Percentiles rank a stretch among this genome's conserved stretches.
These are phyloP conservation scores for Troilus luridus DNA, from an alignment of 2,888 invertebrate species.

Conservation along the genomic window DNA sequence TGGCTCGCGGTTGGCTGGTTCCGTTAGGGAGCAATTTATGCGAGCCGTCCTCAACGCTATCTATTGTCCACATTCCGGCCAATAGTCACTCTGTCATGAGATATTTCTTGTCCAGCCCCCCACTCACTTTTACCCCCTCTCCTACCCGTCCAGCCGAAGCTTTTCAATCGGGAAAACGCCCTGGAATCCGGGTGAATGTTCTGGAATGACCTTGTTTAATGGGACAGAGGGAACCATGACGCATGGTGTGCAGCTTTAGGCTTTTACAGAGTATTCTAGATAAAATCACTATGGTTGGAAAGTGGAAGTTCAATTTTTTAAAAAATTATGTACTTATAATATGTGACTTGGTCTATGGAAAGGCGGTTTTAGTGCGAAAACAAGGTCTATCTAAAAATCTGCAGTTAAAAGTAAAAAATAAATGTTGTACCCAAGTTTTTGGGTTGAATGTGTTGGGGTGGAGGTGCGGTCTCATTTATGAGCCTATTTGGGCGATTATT, in stretches of 20 bases:
- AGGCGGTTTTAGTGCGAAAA: too few relatives aligned
- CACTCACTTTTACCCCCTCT: neutral
- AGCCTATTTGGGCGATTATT: too few relatives aligned
- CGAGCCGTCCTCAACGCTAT: neutral
- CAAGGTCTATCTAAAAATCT: too few relatives aligned
- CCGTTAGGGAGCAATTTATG: slow-evolving; percentile 7
- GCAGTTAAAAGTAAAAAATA: too few relatives aligned
- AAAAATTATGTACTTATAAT: too few relatives aligned
- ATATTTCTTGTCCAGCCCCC: slow-evolving; percentile 14
- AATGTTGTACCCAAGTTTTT: too few relatives aligned
- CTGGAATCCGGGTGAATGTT: slow-evolving; percentile 19
- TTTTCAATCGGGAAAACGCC: neutral
- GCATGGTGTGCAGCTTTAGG: neutral
- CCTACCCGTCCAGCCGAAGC: neutral
- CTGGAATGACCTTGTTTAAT: slow-evolving; percentile 21
- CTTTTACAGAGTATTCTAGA: neutral
- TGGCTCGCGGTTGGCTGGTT: slow-evolving; percentile 1
- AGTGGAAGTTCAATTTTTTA: too few relatives aligned
- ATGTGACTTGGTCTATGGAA: too few relatives aligned
- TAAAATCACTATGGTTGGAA: neutral
- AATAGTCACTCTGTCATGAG: slow-evolving; percentile 28
- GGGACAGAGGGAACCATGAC: neutral
- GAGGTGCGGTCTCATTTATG: too few relatives aligned
- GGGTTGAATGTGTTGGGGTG: too few relatives aligned
- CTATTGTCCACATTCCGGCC: slow-evolving; percentile 21